A percentile compares a stretch with the other conserved stretches of the same genome.
Conservation (phyloP, 1,140 invertebrate species). For the Lordiphosa stackelbergi region DNA sequence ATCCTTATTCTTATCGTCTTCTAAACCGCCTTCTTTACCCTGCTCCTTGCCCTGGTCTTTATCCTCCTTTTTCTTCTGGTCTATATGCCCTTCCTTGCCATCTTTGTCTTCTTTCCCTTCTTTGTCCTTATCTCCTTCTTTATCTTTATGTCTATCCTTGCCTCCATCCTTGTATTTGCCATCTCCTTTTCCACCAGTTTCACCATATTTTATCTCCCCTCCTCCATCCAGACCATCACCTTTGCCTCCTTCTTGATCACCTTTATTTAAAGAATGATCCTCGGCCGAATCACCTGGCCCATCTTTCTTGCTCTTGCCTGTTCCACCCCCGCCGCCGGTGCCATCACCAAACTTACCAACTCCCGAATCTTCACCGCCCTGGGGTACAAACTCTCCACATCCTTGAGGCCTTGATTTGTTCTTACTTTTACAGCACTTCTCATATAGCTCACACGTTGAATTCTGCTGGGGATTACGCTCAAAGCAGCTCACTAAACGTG, state of each 20-base stretch:
- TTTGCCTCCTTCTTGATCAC: neutral
- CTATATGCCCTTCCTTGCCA: neutral
- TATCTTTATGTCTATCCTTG: neutral
- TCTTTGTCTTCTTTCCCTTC: neutral
- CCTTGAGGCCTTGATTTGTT: constrained; percentile 2
- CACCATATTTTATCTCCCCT: too few relatives aligned
- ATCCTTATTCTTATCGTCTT: neutral
- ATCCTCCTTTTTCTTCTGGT: neutral
- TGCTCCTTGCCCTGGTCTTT: neutral
- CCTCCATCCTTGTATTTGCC: neutral
- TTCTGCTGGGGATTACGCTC: neutral
- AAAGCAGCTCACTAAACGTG: constrained; percentile 34
- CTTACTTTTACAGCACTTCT: constrained; percentile 30
- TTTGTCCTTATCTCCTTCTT: neutral
- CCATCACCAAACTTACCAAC: constrained; percentile 15
- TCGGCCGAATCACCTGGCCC: neutral
- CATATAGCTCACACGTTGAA: neutral
- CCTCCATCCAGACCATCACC: constrained; percentile 1
- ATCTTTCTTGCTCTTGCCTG: neutral
- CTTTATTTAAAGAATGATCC: neutral
- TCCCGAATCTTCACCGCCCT: constrained; percentile 1
- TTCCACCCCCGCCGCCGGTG: neutral
- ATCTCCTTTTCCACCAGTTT: neutral
- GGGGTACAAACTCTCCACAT: constrained; percentile 16
- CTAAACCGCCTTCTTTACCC: neutral